Percentiles rank a stretch among this genome's conserved stretches.
phyloP scores from a whole-genome alignment of 2,113 vertebrate species.

The Spermophilus dauricus region DNA sequence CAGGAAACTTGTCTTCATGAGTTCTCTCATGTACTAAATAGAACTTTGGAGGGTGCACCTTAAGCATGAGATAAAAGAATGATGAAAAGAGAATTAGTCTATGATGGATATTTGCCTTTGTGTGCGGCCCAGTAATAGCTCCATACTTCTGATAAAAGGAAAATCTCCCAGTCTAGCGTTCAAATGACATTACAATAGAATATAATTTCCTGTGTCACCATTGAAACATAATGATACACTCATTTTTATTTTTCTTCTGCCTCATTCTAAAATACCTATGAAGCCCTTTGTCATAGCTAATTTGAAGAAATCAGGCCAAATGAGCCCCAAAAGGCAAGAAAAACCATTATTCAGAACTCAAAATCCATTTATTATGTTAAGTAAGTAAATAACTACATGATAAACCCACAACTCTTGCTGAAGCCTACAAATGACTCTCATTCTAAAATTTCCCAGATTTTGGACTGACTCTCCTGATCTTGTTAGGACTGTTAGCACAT shows the following conservation, averaged over 20 bases:
- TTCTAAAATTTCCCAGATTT: neutral
- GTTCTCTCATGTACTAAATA: neutral
- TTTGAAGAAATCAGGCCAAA: neutral
- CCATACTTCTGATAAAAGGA: neutral
- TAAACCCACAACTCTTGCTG: neutral
- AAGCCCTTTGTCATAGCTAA: neutral
- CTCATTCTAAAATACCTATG: neutral
- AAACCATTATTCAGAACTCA: neutral
- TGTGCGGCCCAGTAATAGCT: neutral
- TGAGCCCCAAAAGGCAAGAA: neutral
- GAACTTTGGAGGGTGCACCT: neutral
- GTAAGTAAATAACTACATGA: neutral
- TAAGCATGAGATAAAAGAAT: neutral
- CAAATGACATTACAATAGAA: neutral
- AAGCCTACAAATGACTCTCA: neutral
- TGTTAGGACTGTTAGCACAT: neutral
- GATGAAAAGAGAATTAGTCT: no score
- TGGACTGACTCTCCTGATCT: neutral
- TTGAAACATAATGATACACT: neutral
- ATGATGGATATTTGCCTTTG: neutral
- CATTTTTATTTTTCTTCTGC: conserved; percentile 17
- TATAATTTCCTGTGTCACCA: neutral
- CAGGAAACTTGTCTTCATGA: neutral
- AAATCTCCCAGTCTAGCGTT: neutral
- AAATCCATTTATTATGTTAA: conserved; percentile 21